Evolutionary conservation across 2,113 vertebrate species (phyloP).

Genomic region (Trochalopteron elliotii): DNA sequence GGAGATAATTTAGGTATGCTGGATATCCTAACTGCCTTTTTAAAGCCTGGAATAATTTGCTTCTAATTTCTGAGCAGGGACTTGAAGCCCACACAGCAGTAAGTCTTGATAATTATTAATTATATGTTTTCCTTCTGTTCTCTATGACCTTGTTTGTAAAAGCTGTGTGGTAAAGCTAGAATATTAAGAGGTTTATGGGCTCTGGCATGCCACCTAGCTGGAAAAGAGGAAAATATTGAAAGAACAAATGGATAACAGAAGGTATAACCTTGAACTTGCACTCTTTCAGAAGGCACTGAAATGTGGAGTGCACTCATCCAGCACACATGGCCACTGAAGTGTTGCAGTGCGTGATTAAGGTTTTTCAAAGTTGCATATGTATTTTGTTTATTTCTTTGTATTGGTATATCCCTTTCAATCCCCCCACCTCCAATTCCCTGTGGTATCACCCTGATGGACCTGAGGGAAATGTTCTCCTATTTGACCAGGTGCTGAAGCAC

Average conservation of each 20-base stretch:
- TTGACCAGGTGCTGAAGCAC: too few relatives aligned
- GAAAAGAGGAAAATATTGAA: background rate
- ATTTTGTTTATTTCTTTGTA: too few relatives aligned
- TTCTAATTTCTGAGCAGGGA: constrained; percentile 56
- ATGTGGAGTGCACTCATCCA: fast-evolving
- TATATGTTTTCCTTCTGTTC: constrained; percentile 51
- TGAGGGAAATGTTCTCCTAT: too few relatives aligned
- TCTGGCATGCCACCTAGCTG: background rate
- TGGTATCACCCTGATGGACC: too few relatives aligned
- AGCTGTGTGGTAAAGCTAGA: background rate
- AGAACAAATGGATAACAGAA: background rate
- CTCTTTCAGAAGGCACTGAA: background rate
- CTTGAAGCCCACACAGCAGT: constrained; percentile 39
- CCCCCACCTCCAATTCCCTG: too few relatives aligned
- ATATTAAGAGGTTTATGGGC: constrained; percentile 1
- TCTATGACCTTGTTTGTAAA: constrained; percentile 50
- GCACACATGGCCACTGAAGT: background rate
- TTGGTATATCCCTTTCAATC: too few relatives aligned
- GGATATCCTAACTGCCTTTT: constrained; percentile 35
- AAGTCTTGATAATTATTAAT: constrained; percentile 60
- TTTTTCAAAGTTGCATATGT: too few relatives aligned
- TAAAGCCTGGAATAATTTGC: constrained; percentile 33
- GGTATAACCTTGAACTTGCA: background rate
- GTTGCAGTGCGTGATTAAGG: too few relatives aligned
- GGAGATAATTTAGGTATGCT: constrained; percentile 18